Evolutionary conservation across 2,888 invertebrate genomes (phyloP), one percentile per base, ranked within the genome.

Genomic region (Drosophila histrio): DNA sequence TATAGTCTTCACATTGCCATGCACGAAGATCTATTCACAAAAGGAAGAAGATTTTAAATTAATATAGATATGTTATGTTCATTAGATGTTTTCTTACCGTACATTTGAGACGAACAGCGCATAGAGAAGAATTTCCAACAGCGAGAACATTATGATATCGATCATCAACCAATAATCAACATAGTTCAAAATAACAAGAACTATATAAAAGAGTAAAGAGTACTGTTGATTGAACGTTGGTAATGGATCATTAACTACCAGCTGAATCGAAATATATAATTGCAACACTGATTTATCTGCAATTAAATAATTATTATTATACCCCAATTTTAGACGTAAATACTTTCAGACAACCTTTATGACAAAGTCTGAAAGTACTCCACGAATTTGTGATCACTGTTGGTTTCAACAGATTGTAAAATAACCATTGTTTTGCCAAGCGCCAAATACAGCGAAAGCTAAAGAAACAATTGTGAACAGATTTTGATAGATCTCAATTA

Each of bases 301-400:
- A n/a, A 32, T 32, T 26, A 28, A 28, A 5, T 44, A 4, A 28
- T 26, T 28, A 28, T 44, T 44, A 17, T 28, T 15, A 17, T 7
- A 13, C 13, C 4, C 1, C 0, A 43, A 11, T 15, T 17, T 61
- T 32, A 8, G 7, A 1, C 9, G 21, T 21, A 13, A 3, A 22
- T 69, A 69, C 2, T 62, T 65, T 61, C 69, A 57, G 0, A 78
- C 2, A 3, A 75, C n/a, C 15, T 58, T 44, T 56, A 69, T 62
- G n/a, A 68, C 41, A 54, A 50, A 59, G 3, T n/a, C n/a, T n/a
- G 21, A 24, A 79, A 77, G 8, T 68, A 71, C 22, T 70, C 62
- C 13, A 79, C 76, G 34, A 43, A 52, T 15, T 79, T 43, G 19
- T 66, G 66, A 58, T 77, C 79, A 15, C 63, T 56, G 1, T 21